phyloP scores from a whole-genome alignment of 37 sponge, comb jelly and placozoan genomes.

The Ephydatia muelleri region DNA sequence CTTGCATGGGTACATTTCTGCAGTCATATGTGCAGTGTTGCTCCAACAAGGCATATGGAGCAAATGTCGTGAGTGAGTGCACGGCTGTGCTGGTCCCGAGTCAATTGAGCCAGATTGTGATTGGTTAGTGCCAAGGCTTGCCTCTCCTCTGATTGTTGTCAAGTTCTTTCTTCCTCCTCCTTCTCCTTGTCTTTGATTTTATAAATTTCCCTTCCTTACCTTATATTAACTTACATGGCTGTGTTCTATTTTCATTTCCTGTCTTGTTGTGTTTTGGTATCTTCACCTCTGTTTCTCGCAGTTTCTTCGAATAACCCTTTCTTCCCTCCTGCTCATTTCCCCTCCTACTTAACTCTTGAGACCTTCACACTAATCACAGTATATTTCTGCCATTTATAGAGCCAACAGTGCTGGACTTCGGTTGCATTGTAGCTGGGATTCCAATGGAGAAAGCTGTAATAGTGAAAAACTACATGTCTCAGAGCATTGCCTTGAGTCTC shows the following conservation, averaged over 20 bases:
- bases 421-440: constrained; percentile 18
- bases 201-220: not conserved
- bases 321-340: too few relatives aligned
- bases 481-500: constrained; percentile 27
- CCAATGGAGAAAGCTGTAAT: not conserved
- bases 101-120: constrained; percentile 12
- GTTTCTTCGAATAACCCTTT: too few relatives aligned
- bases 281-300: too few relatives aligned
- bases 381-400: constrained; percentile 17
- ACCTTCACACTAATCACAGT: too few relatives aligned
- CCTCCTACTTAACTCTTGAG: not conserved
- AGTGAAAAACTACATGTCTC: constrained; percentile 18
- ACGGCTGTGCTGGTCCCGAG: not conserved
- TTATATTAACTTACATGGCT: not conserved
- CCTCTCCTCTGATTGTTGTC: too few relatives aligned
- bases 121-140: constrained; percentile 10
- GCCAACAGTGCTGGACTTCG: constrained; percentile 40
- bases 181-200: not conserved
- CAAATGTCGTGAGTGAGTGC: not conserved
- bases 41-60: constrained; percentile 9
- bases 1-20: not conserved
- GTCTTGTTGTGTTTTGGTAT: too few relatives aligned
- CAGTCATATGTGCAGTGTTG: constrained; percentile 1
- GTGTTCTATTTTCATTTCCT: too few relatives aligned
- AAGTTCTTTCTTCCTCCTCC: not conserved